Percentiles rank a stretch among this genome's conserved stretches.
These are phyloP conservation scores for Bombus fervidus DNA, from an alignment of 1,140 invertebrate genomes.

Conservation along the genomic window DNA sequence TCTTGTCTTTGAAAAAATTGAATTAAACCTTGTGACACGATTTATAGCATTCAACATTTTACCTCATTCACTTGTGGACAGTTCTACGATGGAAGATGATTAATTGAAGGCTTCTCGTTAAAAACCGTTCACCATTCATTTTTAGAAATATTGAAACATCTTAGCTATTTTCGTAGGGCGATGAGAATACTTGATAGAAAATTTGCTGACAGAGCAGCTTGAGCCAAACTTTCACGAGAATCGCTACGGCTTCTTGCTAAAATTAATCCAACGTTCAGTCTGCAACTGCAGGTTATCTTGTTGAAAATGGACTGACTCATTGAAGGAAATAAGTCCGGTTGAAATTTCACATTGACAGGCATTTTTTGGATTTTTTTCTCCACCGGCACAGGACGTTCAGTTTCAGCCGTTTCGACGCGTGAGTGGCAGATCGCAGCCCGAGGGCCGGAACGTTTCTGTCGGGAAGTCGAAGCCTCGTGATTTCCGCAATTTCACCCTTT, in stretches of 20 bases:
- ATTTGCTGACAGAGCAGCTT: background rate
- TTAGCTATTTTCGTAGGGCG: too few species aligned
- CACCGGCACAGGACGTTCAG: background rate
- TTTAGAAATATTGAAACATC: too few species aligned
- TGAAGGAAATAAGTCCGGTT: background rate
- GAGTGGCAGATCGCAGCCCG: constrained; percentile 62
- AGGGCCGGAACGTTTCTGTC: constrained; percentile 40
- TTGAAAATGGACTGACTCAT: background rate
- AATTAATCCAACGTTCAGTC: background rate
- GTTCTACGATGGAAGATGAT: too few species aligned
- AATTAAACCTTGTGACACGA: too few species aligned
- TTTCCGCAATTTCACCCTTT: constrained; percentile 69
- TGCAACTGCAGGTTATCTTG: background rate
- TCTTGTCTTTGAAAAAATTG: too few species aligned
- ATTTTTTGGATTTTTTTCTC: background rate
- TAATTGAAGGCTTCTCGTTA: too few species aligned
- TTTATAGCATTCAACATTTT: too few species aligned
- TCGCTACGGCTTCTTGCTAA: background rate
- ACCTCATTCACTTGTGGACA: too few species aligned
- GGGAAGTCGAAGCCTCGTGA: constrained; percentile 61
- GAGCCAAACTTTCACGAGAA: background rate
- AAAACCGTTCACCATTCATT: accelerated
- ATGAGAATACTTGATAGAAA: too few species aligned
- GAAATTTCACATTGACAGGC: constrained; percentile 22
- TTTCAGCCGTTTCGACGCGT: constrained; percentile 40